These are phyloP conservation scores for Smutsia temminckii DNA, from an alignment of 2,797 vertebrate species.

Conservation along the genomic window DNA sequence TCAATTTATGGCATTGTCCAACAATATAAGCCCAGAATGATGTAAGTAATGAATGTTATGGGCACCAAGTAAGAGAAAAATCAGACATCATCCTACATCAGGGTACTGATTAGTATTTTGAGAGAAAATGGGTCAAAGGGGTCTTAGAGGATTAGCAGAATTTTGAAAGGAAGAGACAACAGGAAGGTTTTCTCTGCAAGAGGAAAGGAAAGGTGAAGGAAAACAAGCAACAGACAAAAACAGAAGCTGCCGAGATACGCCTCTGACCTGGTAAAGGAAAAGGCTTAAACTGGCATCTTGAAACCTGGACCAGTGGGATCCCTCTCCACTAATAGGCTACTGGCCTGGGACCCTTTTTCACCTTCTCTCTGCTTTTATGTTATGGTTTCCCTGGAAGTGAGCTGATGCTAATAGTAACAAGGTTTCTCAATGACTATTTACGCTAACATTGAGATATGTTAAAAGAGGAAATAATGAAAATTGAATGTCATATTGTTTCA, in stretches of 20 bases:
- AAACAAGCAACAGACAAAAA: neutral
- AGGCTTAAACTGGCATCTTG: neutral
- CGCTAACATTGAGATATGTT: neutral
- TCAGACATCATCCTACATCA: neutral
- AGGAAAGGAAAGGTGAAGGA: neutral
- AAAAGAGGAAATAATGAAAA: neutral
- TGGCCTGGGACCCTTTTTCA: fast-evolving
- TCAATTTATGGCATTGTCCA: neutral
- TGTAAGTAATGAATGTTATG: neutral
- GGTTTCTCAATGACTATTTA: neutral
- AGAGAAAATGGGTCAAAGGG: neutral
- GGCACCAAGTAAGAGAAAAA: neutral
- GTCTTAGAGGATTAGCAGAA: neutral
- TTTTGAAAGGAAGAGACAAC: neutral
- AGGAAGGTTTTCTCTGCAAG: neutral
- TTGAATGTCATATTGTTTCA: neutral
- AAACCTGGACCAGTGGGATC: fast-evolving
- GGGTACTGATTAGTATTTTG: neutral
- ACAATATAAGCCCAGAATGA: neutral
- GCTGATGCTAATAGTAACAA: neutral
- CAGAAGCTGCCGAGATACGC: no score
- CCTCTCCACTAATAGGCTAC: neutral
- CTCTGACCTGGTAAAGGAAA: no score
- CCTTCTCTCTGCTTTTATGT: neutral
- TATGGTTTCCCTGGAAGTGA: neutral